Conservation (phyloP, 2,113 vertebrate species). For the Fregata magnificens region DNA sequence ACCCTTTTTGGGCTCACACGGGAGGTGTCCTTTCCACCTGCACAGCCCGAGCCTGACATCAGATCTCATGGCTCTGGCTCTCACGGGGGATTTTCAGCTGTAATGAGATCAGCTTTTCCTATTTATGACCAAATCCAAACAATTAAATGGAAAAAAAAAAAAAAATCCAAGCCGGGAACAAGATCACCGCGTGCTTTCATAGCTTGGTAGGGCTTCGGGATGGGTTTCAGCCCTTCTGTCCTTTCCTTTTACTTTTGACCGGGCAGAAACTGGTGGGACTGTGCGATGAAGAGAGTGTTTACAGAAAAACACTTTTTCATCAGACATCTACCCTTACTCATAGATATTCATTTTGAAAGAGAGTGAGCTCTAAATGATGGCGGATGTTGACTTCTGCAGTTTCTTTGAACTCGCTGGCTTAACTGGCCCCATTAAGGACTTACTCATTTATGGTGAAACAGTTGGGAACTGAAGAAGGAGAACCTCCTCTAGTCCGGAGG, state of each 20-base stretch:
- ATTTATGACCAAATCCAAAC: not conserved
- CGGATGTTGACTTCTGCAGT: not conserved
- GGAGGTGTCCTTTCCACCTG: not conserved
- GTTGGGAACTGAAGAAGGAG: not conserved
- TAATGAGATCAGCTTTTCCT: not conserved
- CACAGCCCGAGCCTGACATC: not conserved
- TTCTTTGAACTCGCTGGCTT: not conserved
- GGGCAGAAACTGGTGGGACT: not conserved
- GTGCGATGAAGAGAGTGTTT: not conserved
- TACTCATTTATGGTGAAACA: not conserved
- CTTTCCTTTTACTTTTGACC: not conserved
- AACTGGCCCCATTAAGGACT: not conserved
- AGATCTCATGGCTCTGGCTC: not conserved
- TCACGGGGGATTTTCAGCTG: not conserved
- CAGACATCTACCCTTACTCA: not conserved
- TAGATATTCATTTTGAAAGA: not conserved
- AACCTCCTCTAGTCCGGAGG: not conserved
- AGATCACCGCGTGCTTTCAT: not conserved
- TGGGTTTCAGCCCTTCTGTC: not conserved
- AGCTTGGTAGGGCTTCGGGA: not conserved
- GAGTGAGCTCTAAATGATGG: not conserved
- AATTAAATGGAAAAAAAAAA: not conserved
- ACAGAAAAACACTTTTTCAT: not conserved
- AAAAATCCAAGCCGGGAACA: not conserved
- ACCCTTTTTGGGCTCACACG: accelerated